These are phyloP conservation scores for Chaetops frenatus DNA, from an alignment of 2,113 vertebrate species.

Conservation along the genomic window DNA sequence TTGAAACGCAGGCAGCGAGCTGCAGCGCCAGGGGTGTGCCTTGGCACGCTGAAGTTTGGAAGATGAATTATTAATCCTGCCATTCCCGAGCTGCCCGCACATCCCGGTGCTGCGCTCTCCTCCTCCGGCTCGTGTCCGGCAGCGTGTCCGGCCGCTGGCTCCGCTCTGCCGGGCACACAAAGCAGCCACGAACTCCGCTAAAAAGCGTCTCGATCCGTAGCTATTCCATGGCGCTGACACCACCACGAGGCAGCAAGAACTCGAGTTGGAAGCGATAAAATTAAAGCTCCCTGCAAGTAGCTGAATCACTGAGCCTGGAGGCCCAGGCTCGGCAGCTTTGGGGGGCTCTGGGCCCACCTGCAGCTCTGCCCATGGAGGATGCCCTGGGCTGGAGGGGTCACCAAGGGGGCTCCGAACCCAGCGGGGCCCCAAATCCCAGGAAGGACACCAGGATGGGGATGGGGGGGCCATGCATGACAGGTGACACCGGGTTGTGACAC, in stretches of 20 bases:
- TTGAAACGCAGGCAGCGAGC: not conserved
- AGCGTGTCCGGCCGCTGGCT: not conserved
- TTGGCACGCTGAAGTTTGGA: not conserved
- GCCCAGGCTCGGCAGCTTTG: not conserved
- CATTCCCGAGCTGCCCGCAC: not conserved
- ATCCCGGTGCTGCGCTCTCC: not conserved
- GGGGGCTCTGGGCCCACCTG: not conserved
- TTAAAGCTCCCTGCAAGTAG: slow-evolving; percentile 14
- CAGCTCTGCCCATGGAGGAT: not conserved
- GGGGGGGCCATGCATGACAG: rapidly evolving
- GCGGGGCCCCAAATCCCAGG: not conserved
- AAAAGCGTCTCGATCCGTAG: not conserved
- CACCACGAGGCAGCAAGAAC: not conserved
- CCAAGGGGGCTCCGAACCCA: not conserved
- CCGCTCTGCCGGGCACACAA: not conserved
- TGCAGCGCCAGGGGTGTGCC: not conserved
- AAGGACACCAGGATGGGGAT: not conserved
- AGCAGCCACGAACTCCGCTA: not conserved
- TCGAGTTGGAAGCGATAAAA: not conserved
- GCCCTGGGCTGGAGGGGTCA: rapidly evolving
- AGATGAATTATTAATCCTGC: slow-evolving; percentile 3
- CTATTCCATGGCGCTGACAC: not conserved
- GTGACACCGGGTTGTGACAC: not conserved
- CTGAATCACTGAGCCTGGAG: slow-evolving; percentile 8
- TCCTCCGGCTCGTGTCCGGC: not conserved